A percentile compares a stretch with the other conserved stretches of the same genome.
Evolutionary conservation across 2,797 vertebrate species (phyloP).

Genomic region (Cynodonichthys magdalenae): DNA sequence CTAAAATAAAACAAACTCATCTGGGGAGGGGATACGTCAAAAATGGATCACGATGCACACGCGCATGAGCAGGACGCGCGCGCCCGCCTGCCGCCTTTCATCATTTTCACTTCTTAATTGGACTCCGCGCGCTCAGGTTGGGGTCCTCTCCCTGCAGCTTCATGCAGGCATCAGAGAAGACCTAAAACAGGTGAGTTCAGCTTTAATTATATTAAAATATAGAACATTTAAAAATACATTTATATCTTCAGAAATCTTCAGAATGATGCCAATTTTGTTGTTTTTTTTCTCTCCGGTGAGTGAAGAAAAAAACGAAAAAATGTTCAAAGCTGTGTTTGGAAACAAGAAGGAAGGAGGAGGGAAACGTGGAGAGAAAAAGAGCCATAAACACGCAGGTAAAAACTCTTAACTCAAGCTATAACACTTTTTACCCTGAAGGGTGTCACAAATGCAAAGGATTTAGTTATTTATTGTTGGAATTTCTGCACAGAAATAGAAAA

Average conservation of each 20-base stretch:
- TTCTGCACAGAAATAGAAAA: background rate
- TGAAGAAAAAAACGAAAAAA: conserved; percentile 44
- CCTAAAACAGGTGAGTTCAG: conserved; percentile 48
- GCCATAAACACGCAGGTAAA: conserved; percentile 59
- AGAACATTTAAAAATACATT: background rate
- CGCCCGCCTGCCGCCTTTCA: conserved; percentile 1
- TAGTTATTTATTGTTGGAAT: background rate
- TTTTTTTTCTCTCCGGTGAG: conserved; percentile 23
- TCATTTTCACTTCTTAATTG: conserved; percentile 55
- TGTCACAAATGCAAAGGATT: too few species aligned
- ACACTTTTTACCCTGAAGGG: too few species aligned
- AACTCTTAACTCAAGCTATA: background rate
- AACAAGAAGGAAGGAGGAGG: conserved; percentile 63
- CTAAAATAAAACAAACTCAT: background rate
- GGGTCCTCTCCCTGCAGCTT: conserved; percentile 12
- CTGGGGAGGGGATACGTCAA: background rate
- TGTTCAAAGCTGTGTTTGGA: conserved; percentile 77
- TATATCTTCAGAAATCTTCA: conserved; percentile 10
- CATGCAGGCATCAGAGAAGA: conserved; percentile 26
- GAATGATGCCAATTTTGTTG: conserved; percentile 25
- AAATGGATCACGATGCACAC: conserved; percentile 17
- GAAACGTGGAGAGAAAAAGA: conserved; percentile 56
- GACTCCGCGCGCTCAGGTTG: conserved; percentile 25
- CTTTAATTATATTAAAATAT: background rate
- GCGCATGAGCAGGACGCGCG: conserved; percentile 40